These are phyloP conservation scores for Ormyrus nitidulus DNA, from an alignment of 2,888 invertebrate species.

Conservation along the genomic window DNA sequence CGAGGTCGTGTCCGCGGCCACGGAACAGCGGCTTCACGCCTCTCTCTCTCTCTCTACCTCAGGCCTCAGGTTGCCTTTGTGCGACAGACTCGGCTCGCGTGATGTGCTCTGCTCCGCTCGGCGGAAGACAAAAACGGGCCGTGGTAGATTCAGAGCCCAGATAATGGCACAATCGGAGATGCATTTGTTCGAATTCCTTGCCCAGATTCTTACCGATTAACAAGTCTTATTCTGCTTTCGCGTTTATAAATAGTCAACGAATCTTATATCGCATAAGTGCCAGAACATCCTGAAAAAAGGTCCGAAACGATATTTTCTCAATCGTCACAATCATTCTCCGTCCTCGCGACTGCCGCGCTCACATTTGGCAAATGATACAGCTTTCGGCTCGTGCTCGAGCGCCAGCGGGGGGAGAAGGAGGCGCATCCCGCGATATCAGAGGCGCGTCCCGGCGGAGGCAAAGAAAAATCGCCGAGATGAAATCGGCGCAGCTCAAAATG, in stretches of 20 bases:
- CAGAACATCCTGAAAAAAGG: no score
- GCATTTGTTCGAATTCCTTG: no score
- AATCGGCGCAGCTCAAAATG: constrained; percentile 72
- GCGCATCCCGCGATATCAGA: constrained; percentile 8
- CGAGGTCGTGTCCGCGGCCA: constrained; percentile 27
- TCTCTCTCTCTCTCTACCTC: neutral
- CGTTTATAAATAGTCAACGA: no score
- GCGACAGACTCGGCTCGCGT: neutral
- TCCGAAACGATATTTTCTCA: constrained; percentile 38
- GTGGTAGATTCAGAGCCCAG: constrained; percentile 34
- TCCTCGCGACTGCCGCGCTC: constrained; percentile 40
- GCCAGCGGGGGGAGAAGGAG: constrained; percentile 12
- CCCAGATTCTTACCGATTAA: no score
- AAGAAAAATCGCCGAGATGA: constrained; percentile 72
- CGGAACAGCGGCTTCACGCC: constrained; percentile 16
- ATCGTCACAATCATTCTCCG: constrained; percentile 6
- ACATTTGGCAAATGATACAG: constrained; percentile 50
- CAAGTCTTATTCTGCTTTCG: no score
- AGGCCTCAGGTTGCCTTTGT: neutral
- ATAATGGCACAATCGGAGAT: constrained; percentile 23
- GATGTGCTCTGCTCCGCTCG: constrained; percentile 6
- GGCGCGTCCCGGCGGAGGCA: constrained; percentile 26
- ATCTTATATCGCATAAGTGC: no score
- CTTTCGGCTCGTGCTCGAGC: neutral
- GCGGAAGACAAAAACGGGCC: constrained; percentile 6